phyloP scores from a whole-genome alignment of 2,113 vertebrate species.

The Fregetta grallaria region DNA sequence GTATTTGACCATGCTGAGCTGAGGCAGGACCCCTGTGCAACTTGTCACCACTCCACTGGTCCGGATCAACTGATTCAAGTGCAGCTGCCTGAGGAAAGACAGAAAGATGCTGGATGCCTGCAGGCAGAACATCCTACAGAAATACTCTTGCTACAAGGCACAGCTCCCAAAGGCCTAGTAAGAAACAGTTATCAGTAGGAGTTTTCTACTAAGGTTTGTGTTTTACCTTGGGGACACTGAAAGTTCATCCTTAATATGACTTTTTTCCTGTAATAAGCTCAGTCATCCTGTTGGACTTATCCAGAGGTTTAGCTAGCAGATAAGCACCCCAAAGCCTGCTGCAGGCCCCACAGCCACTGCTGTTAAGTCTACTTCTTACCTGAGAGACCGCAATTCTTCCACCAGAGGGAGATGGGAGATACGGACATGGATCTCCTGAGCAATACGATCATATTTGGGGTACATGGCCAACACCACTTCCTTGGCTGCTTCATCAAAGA shows the following conservation, averaged over 20 bases:
- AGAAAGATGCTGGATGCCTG: background rate
- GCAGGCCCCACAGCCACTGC: background rate
- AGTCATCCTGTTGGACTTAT: background rate
- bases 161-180: background rate
- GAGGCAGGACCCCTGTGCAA: conserved; percentile 92
- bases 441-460: conserved; percentile 94
- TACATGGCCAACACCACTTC: conserved; percentile 98
- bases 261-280: background rate
- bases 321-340: background rate
- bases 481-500: conserved; percentile 94
- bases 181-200: background rate
- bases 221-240: background rate
- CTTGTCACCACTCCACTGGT: conserved; percentile 96
- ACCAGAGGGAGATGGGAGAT: conserved; percentile 95
- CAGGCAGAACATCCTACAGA: background rate
- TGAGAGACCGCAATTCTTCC: conserved; percentile 91
- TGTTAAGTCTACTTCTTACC: conserved; percentile 67
- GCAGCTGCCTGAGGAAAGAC: conserved; percentile 84
- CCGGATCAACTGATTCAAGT: conserved; percentile 96
- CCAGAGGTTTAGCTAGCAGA: background rate
- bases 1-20: conserved; percentile 98
- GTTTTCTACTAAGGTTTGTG: background rate
- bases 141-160: background rate
- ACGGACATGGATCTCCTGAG: conserved; percentile 91
- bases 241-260: background rate